Evolutionary conservation across 2,888 invertebrate species (phyloP), one percentile per base, ranked within the genome.

Genomic region (Leptopterna dolabrata): DNA sequence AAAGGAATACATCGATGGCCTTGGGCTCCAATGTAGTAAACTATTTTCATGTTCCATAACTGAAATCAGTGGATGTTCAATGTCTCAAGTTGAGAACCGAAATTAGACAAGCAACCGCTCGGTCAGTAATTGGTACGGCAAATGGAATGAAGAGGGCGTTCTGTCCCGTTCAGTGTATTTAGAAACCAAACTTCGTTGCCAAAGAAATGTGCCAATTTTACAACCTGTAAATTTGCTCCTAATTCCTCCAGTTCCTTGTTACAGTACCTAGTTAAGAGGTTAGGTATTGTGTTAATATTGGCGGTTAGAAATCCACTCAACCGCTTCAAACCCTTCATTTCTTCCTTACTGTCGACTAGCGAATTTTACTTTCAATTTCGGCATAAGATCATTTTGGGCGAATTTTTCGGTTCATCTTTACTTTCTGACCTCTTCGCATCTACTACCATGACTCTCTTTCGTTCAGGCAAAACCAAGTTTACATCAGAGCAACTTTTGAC

Each of bases 401-500:
- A 51, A 7, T 55, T 41, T 36, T 36, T 36, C 36, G 36, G 36
- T 36, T 36, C 36, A 36, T 16, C 7, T 55, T 82, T 55, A n/a
- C 81, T 82, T 82, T 82, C 81, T 82, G 81, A 63, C 81, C 81
- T 82, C 81, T 82, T 82, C 55, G 78, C 78, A 82, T 81, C 24
- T 19, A 19, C n/a, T 19, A 45, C 81, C 81, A 82, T 82, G 81
- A 82, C 81, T 41, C 43, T 27, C 78, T 14, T 45, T 45, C 76
- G 45, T 47, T 43, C 73, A 36, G 41, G 7, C 55, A 16, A 16
- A 73, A 73, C 30, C 73, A 73, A 30, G 73, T 73, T 73, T 73
- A 27, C 63, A 63, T 63, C 55, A 55, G 19, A 55, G 55, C 55
- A 55, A 55, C 63, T 63, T 63, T 63, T 24, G 63, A 27, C 63